Evolutionary conservation across 2,113 vertebrate genomes (phyloP), one percentile per base, ranked within the genome.

Genomic region (Gymnobelideus leadbeateri): DNA sequence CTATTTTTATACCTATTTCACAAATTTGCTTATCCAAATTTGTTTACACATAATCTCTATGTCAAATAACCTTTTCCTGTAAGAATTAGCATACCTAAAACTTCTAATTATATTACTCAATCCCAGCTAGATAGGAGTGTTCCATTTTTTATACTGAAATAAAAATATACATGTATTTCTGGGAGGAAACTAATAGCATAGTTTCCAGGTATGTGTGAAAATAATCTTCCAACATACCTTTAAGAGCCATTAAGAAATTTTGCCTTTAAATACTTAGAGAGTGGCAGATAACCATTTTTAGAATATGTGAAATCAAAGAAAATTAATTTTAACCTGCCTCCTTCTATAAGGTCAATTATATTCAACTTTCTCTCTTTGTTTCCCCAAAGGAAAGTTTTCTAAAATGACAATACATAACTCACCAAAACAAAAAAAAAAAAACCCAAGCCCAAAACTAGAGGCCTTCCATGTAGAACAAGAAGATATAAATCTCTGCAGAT

Each of bases 401-500:
- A 94, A 96, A 95, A 90, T 21, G 9, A 96, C 96, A 96, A 92
- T 0, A 10, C 51, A 51, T n/a, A 51, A 51, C 91, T 96, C 55
- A 68, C 77, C 51, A 9, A 9, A 9, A 1, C 51, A 9, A 9
- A 1, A 9, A 9, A 51, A 51, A 10, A 51, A 23, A 46, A 24
- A 23, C 28, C 26, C 26, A 31, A 12, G 1, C 37, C 28, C 68
- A 21, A 43, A 91, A 93, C 37, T 55, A 51, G 43, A 94, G 31
- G 91, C 24, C 68, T 23, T 93, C 89, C 57, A 46, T 95, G 93
- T 84, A 77, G 95, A 51, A 97, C 31, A 55, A 89, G 24, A 90
- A 96, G 95, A 97, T 95, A 94, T 2, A 93, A 55, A 96, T 96
- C 96, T 98, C 46, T 2, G 94, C 3, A 84, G 50, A 92, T 19